Evolutionary conservation across 30 jellyfish, hydroid and myxozoan genomes (phyloP).

Genomic region (Nemopilema nomurai): DNA sequence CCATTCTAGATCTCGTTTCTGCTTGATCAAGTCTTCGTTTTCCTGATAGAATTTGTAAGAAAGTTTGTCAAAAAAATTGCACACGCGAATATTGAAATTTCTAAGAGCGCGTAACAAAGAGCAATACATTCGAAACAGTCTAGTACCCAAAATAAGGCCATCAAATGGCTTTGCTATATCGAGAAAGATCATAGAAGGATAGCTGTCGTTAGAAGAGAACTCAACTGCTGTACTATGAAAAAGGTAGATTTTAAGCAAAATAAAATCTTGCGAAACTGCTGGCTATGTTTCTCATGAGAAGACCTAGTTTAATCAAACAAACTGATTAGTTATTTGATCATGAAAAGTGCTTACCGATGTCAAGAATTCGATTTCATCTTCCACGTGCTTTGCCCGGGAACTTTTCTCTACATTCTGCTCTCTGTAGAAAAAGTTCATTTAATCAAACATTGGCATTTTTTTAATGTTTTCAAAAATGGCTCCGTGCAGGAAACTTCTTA

Average conservation of each 20-base stretch:
- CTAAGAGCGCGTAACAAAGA: background rate
- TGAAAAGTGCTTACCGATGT: conserved; percentile 31
- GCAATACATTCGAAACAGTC: no score
- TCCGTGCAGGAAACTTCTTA: no score
- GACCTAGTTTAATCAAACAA: background rate
- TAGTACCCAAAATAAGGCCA: conserved; percentile 67
- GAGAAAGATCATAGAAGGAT: conserved; percentile 79
- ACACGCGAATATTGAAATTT: no score
- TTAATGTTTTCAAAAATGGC: no score
- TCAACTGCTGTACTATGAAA: background rate
- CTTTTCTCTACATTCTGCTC: conserved; percentile 19
- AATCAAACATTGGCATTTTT: no score
- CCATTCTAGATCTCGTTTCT: conserved; percentile 57
- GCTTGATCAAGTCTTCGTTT: conserved; percentile 34
- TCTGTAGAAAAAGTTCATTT: no score
- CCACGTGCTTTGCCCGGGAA: conserved; percentile 17
- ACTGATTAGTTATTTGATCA: no score
- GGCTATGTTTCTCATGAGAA: no score
- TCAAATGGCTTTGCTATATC: conserved; percentile 74
- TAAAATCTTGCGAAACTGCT: background rate
- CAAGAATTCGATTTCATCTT: conserved; percentile 37
- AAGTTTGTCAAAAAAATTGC: background rate
- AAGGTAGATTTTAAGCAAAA: background rate
- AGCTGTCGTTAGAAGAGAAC: conserved; percentile 69
- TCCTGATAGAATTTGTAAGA: conserved; percentile 9